Percentiles rank a stretch among this genome's conserved stretches.
phyloP scores from a whole-genome alignment of 2,797 vertebrate species.

The Myripristis murdjan region DNA sequence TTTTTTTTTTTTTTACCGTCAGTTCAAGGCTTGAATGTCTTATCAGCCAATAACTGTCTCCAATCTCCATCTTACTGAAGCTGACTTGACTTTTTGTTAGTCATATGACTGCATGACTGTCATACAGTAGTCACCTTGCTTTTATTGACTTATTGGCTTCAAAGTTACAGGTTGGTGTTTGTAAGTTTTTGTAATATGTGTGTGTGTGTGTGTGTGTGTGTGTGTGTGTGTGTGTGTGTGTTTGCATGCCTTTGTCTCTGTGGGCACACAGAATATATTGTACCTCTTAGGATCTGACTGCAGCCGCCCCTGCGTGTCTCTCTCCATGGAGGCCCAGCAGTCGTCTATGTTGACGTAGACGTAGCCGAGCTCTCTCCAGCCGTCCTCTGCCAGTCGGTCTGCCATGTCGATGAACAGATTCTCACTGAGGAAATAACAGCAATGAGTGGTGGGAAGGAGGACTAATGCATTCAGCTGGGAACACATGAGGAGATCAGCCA shows the following conservation, averaged over 20 bases:
- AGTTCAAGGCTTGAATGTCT: neutral
- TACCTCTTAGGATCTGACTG: constrained; percentile 90
- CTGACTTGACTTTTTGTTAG: neutral
- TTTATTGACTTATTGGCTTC: constrained; percentile 30
- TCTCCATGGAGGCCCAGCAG: constrained; percentile 91
- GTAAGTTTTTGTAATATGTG: neutral
- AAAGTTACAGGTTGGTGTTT: neutral
- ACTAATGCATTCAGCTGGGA: neutral
- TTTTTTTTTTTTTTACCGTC: no score
- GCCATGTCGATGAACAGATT: constrained; percentile 94
- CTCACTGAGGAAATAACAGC: constrained; percentile 63
- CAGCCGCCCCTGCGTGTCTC: constrained; percentile 86
- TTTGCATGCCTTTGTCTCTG: neutral
- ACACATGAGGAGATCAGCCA: neutral
- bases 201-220: neutral
- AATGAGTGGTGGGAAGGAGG: neutral
- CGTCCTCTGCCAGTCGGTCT: constrained; percentile 90
- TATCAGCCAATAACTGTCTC: neutral
- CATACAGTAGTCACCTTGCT: constrained; percentile 14
- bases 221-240: neutral
- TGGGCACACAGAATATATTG: neutral
- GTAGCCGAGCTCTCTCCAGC: constrained; percentile 95
- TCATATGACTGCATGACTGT: constrained; percentile 39
- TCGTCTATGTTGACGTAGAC: constrained; percentile 94
- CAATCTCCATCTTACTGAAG: constrained; percentile 2